Percentiles rank a stretch among this genome's conserved stretches.
These are phyloP conservation scores for Takifugu flavidus DNA, from an alignment of 2,113 vertebrate species.

Conservation along the genomic window DNA sequence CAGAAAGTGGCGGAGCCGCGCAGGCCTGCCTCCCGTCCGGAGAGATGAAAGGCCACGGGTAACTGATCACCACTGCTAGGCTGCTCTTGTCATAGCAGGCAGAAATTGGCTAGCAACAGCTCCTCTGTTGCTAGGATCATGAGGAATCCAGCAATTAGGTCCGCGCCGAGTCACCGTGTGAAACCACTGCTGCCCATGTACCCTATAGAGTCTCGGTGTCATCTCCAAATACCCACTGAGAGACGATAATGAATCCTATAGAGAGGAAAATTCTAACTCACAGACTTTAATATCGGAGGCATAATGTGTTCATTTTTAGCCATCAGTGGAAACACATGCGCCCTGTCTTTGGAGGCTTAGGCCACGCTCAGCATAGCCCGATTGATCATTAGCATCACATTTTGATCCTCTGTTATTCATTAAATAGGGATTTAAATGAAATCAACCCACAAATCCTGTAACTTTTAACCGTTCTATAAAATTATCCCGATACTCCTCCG, in stretches of 20 bases:
- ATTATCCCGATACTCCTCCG: too few species aligned
- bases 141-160: conserved; percentile 6
- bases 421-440: too few species aligned
- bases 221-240: background rate
- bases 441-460: too few species aligned
- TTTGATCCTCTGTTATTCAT: too few species aligned
- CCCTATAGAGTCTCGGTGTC: background rate
- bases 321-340: too few species aligned
- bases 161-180: background rate
- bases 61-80: conserved; percentile 23
- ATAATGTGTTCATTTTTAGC: too few species aligned
- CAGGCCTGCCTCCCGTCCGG: conserved; percentile 21
- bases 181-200: background rate
- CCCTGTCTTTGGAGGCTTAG: too few species aligned
- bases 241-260: background rate
- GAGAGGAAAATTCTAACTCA: too few species aligned
- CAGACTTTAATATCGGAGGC: too few species aligned
- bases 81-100: conserved; percentile 21
- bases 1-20: conserved; percentile 21
- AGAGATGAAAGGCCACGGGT: conserved; percentile 26
- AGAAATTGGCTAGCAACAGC: conserved; percentile 18
- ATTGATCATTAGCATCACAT: too few species aligned
- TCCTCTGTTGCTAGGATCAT: conserved; percentile 9
- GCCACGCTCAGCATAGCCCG: too few species aligned
- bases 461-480: too few species aligned